Percentiles rank a stretch among this genome's conserved stretches.
These are phyloP conservation scores for Leptinotarsa lineolata DNA, from an alignment of 1,140 invertebrate species.

Conservation along the genomic window DNA sequence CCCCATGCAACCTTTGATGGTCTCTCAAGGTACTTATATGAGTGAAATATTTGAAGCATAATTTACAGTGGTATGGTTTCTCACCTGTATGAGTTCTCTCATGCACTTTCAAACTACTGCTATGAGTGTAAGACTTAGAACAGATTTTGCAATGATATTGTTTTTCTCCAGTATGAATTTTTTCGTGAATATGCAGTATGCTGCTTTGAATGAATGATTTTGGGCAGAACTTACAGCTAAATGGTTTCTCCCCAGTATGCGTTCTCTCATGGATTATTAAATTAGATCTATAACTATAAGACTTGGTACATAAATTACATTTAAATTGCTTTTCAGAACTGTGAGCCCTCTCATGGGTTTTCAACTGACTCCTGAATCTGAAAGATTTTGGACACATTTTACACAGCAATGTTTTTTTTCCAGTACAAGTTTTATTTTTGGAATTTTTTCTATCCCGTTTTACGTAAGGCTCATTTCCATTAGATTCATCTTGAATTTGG, in stretches of 20 bases:
- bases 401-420: neutral
- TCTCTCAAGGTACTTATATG: constrained; percentile 44
- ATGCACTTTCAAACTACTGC: constrained; percentile 48
- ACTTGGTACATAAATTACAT: constrained; percentile 37
- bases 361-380: neutral
- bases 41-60: constrained; percentile 48
- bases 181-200: constrained; percentile 49
- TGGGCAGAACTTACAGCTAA: constrained; percentile 51
- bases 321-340: constrained; percentile 31
- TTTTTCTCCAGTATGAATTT: constrained; percentile 59
- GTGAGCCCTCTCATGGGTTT: neutral
- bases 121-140: constrained; percentile 50
- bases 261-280: constrained; percentile 11
- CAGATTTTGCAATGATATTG: constrained; percentile 47
- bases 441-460: too few species aligned
- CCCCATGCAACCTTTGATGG: constrained; percentile 44
- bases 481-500: too few species aligned
- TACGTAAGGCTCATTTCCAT: too few species aligned
- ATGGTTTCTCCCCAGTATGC: constrained; percentile 46
- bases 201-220: constrained; percentile 49
- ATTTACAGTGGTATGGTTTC: constrained; percentile 39
- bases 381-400: neutral
- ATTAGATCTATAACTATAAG: constrained; percentile 40
- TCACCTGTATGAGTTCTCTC: constrained; percentile 43
- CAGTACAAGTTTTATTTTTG: too few species aligned